These are phyloP conservation scores for Limnephilus lunatus DNA, from an alignment of 2,888 invertebrate genomes.

Conservation along the genomic window DNA sequence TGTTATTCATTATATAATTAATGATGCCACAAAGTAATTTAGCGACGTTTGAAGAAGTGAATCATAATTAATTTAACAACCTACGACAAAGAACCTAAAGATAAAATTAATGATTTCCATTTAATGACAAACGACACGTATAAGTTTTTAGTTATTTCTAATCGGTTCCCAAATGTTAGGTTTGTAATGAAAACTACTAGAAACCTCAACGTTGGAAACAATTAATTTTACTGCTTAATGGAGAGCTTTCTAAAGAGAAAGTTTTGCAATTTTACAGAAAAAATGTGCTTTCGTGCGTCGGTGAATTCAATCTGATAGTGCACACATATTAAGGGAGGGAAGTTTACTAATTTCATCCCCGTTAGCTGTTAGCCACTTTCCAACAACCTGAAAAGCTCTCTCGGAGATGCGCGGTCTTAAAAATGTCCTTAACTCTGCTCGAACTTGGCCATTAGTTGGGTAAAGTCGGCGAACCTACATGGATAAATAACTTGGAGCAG, in stretches of 20 bases:
- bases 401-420: conserved; percentile 52
- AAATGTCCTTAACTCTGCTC: conserved; percentile 56
- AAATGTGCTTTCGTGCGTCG: background rate
- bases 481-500: conserved; percentile 26
- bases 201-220: background rate
- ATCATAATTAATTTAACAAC: background rate
- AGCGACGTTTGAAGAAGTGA: no score
- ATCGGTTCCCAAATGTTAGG: background rate
- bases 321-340: conserved; percentile 44
- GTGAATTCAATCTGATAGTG: conserved; percentile 36
- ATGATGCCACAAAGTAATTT: no score
- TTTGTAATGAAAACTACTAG: background rate
- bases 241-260: background rate
- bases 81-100: background rate
- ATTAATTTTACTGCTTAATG: background rate
- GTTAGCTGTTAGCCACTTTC: conserved; percentile 52
- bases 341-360: conserved; percentile 59
- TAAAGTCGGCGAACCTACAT: conserved; percentile 21
- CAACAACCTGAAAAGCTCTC: conserved; percentile 59
- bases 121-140: no score
- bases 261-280: conserved; percentile 2
- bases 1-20: no score
- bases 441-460: conserved; percentile 61
- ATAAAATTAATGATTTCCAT: background rate
- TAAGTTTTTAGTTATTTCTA: background rate